Conservation (phyloP, 2,113 vertebrate species). For the Talpa occidentalis region DNA sequence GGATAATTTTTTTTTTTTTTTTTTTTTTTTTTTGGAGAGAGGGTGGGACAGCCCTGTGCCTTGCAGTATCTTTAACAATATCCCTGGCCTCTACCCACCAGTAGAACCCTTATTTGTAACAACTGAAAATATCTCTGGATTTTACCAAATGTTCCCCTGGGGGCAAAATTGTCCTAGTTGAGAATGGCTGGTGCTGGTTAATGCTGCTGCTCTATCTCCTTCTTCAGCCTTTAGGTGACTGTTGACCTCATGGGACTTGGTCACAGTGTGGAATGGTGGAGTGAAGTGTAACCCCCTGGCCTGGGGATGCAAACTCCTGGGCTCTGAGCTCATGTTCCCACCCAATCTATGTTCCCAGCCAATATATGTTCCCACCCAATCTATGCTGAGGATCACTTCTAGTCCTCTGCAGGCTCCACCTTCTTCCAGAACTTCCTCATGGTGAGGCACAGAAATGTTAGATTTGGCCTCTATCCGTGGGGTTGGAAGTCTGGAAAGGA, state of each 20-base stretch:
- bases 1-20: background rate
- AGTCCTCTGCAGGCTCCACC: background rate
- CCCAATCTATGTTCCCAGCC: background rate
- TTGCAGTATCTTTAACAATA: background rate
- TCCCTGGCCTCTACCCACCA: background rate
- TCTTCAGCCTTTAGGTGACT: background rate
- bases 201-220: background rate
- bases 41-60: background rate
- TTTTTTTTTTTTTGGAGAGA: too few relatives aligned
- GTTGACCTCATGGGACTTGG: background rate
- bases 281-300: background rate
- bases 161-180: background rate
- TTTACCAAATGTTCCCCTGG: background rate
- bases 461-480: background rate
- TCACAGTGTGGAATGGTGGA: background rate
- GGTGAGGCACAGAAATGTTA: background rate
- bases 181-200: background rate
- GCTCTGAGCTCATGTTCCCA: background rate
- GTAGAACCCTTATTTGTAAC: background rate
- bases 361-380: background rate
- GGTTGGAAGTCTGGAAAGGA: background rate
- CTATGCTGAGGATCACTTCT: background rate
- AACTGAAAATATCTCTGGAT: background rate
- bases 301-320: background rate
- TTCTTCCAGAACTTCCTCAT: background rate